A percentile compares a stretch with the other conserved stretches of the same genome.
phyloP scores from a whole-genome alignment of 1,140 invertebrate genomes.

The Lamellibrachia luymesi region DNA sequence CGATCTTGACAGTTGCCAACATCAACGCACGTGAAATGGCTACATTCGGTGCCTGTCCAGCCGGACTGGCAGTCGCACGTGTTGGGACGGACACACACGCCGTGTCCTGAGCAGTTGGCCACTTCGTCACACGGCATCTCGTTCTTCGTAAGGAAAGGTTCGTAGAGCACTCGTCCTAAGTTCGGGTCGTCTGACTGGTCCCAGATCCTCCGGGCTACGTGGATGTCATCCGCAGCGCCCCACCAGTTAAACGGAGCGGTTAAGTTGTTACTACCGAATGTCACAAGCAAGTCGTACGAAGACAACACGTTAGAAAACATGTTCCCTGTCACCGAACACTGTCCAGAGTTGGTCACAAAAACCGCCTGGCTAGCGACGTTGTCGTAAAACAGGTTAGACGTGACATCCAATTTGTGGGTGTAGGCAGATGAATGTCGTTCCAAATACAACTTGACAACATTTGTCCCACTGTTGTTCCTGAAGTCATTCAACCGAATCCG shows the following conservation, averaged over 20 bases:
- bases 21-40: not conserved
- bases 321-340: not conserved
- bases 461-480: not conserved
- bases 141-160: not conserved
- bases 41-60: not conserved
- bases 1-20: not conserved
- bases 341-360: not conserved
- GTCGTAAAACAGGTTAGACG: not conserved
- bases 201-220: not conserved
- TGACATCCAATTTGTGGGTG: not conserved
- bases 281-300: not conserved
- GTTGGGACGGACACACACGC: constrained; percentile 8
- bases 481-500: not conserved
- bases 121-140: constrained; percentile 18
- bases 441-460: not conserved
- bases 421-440: not conserved
- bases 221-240: not conserved
- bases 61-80: not conserved
- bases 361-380: not conserved
- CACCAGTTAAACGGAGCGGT: not conserved
- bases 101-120: constrained; percentile 5
- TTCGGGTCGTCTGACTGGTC: not conserved
- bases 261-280: not conserved
- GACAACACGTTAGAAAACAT: not conserved
- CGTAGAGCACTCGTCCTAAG: not conserved